phyloP scores from a whole-genome alignment of 2,113 vertebrate species.

The Ageneiosus marmoratus region DNA sequence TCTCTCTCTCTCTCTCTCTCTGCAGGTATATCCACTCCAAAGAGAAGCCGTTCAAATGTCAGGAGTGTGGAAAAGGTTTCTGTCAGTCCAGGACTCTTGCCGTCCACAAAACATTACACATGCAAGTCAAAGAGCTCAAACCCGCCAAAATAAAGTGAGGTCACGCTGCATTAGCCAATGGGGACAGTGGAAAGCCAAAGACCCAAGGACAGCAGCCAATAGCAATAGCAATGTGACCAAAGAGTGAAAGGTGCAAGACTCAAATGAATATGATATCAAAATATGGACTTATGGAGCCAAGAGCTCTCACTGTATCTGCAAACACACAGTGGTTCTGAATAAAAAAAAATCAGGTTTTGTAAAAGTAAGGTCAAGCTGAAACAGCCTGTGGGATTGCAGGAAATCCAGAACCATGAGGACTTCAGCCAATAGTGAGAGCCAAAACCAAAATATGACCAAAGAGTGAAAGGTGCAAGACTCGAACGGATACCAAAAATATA shows the following conservation, averaged over 20 bases:
- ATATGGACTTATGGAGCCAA: slow-evolving; percentile 19
- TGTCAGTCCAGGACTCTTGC: slow-evolving; percentile 98
- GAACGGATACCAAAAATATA: slow-evolving; percentile 12
- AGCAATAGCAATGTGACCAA: slow-evolving; percentile 39
- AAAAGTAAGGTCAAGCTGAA: slow-evolving; percentile 14
- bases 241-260: slow-evolving; percentile 31
- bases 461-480: slow-evolving; percentile 20
- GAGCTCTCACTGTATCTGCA: slow-evolving; percentile 9
- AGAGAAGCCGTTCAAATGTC: slow-evolving; percentile 99
- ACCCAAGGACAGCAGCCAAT: slow-evolving; percentile 50
- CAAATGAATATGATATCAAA: slow-evolving; percentile 41
- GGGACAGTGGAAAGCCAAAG: slow-evolving; percentile 60
- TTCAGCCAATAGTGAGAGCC: slow-evolving; percentile 12
- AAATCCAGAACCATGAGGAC: slow-evolving; percentile 4
- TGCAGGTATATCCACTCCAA: slow-evolving; percentile 98
- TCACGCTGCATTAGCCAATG: slow-evolving; percentile 51
- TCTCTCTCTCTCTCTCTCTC: slow-evolving; percentile 51
- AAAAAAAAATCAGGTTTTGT: background rate
- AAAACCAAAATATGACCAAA: slow-evolving; percentile 28
- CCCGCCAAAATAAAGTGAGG: slow-evolving; percentile 91
- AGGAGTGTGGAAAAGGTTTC: slow-evolving; percentile 98
- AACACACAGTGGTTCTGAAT: slow-evolving; percentile 2
- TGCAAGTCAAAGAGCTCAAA: slow-evolving; percentile 98
- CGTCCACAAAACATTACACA: slow-evolving; percentile 99
- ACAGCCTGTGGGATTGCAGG: slow-evolving; percentile 9